Evolutionary conservation across 2,113 vertebrate species (phyloP).

Genomic region (Ceuthmochares aereus): DNA sequence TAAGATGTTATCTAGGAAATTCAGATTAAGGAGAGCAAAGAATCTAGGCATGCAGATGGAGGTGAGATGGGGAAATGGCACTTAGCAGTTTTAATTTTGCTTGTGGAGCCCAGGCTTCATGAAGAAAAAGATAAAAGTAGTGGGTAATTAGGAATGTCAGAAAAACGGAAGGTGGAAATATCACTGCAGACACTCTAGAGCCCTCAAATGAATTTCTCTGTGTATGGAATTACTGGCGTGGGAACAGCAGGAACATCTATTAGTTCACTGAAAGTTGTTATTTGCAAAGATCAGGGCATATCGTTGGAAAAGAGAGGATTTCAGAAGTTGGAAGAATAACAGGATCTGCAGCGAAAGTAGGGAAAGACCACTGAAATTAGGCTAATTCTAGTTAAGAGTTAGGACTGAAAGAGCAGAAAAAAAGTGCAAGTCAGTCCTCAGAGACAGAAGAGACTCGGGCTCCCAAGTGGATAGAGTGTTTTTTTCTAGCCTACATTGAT

Average conservation of each 20-base stretch:
- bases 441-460: background rate
- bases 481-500: background rate
- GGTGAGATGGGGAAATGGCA: background rate
- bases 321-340: background rate
- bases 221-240: background rate
- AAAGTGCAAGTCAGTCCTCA: background rate
- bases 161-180: background rate
- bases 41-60: rapidly evolving
- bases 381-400: background rate
- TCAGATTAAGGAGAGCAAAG: background rate
- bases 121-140: background rate
- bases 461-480: background rate
- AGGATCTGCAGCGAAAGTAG: background rate
- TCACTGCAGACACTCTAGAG: background rate
- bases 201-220: background rate
- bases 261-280: background rate
- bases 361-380: background rate
- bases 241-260: background rate
- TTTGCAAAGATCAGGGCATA: background rate
- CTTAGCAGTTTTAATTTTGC: background rate
- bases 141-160: background rate
- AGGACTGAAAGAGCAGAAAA: background rate
- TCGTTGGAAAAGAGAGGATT: background rate
- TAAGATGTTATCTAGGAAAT: background rate
- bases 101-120: background rate